Evolutionary conservation across 2,113 vertebrate genomes (phyloP).

Genomic region (Ictidomys tridecemlineatus): DNA sequence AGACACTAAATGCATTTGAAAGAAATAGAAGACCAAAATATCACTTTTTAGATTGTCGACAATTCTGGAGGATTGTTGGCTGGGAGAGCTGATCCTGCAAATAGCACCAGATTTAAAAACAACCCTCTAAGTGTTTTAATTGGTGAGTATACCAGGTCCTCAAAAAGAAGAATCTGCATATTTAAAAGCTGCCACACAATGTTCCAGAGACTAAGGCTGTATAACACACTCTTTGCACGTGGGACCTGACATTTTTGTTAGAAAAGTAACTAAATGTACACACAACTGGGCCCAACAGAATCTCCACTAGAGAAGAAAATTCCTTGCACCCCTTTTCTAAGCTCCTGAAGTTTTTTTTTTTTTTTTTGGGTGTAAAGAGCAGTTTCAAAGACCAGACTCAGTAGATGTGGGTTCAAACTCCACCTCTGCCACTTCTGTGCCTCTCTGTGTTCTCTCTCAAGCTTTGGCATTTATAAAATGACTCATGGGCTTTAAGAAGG

Average conservation of each 20-base stretch:
- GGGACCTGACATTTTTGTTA: not conserved
- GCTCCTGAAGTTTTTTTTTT: not conserved
- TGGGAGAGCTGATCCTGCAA: not conserved
- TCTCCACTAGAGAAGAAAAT: not conserved
- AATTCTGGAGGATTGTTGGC: not conserved
- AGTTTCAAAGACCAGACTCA: not conserved
- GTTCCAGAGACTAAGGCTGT: not conserved
- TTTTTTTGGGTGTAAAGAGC: not conserved
- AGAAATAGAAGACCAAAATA: constrained; percentile 64
- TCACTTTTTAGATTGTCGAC: constrained; percentile 40
- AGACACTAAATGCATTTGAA: constrained; percentile 55
- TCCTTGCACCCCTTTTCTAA: not conserved
- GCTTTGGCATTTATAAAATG: not conserved
- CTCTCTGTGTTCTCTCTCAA: not conserved
- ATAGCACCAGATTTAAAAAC: constrained; percentile 40
- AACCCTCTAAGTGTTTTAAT: not conserved
- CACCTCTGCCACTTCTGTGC: not conserved
- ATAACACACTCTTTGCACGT: not conserved
- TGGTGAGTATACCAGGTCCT: not conserved
- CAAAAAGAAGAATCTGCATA: not conserved
- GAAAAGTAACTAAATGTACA: constrained; percentile 35
- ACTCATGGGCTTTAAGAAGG: not conserved
- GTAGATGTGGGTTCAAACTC: not conserved
- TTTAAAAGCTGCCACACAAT: not conserved
- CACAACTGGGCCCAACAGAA: not conserved